These are phyloP conservation scores for Muscicapa comitata DNA, from an alignment of 2,797 vertebrate species.

Conservation along the genomic window DNA sequence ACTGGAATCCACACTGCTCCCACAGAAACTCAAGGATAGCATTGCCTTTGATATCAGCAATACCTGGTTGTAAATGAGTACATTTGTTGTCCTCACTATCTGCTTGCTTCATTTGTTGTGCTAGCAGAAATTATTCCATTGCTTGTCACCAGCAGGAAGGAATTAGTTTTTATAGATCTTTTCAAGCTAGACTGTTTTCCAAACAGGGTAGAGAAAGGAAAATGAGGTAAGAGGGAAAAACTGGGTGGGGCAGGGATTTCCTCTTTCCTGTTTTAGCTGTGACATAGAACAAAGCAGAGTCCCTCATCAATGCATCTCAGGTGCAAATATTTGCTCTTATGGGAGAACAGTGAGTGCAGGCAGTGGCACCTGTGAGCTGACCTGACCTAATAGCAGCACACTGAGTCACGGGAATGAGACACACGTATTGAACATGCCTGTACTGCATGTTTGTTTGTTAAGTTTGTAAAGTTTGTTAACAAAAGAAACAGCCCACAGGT, in stretches of 20 bases:
- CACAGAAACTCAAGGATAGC: not conserved
- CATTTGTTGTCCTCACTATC: not conserved
- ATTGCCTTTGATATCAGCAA: not conserved
- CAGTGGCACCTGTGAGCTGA: not conserved
- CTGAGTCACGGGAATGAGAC: not conserved
- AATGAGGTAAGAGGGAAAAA: not conserved
- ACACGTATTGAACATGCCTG: rapidly evolving
- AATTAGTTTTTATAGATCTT: not conserved
- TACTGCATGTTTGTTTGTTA: not conserved
- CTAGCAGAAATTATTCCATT: not conserved
- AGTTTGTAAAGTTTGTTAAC: not conserved
- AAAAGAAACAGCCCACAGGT: not conserved
- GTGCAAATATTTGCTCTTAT: not conserved
- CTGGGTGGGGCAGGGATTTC: not conserved
- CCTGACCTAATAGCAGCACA: not conserved
- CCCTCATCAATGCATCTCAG: not conserved
- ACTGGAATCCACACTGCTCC: not conserved
- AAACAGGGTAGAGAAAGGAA: not conserved
- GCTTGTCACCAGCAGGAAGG: not conserved
- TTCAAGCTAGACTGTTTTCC: not conserved
- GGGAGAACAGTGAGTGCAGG: not conserved
- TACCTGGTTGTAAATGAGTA: not conserved
- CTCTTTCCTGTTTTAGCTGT: constrained; percentile 36
- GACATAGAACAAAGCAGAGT: not conserved
- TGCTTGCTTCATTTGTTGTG: not conserved